These are phyloP conservation scores for Rhinogobius similis DNA, from an alignment of 2,113 vertebrate genomes.

Conservation along the genomic window DNA sequence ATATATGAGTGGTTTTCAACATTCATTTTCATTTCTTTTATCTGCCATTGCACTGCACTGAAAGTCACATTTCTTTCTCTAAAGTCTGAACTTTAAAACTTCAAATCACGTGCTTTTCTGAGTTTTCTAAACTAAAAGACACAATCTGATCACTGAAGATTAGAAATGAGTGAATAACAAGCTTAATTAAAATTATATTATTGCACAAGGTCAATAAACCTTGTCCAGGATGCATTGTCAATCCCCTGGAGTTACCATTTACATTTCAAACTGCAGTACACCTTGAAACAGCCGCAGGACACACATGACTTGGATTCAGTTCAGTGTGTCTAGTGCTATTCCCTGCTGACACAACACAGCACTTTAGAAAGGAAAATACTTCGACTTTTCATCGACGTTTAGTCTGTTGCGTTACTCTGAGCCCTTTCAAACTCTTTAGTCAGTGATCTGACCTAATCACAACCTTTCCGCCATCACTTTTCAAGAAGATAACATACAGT, in stretches of 20 bases:
- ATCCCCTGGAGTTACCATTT: background rate
- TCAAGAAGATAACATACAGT: conserved; percentile 3
- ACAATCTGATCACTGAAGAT: no score
- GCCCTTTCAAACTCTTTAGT: conserved; percentile 20
- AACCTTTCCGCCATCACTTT: conserved; percentile 15
- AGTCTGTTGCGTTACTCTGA: background rate
- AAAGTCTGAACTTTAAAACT: no score
- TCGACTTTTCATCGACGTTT: background rate
- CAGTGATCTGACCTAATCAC: conserved; percentile 4
- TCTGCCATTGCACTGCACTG: no score
- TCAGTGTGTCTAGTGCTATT: background rate
- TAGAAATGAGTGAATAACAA: no score
- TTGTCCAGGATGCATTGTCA: background rate
- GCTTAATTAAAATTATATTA: no score
- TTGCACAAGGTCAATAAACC: no score
- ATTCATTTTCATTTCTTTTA: no score
- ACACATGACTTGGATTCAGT: background rate
- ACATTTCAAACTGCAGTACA: background rate
- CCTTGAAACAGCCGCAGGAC: background rate
- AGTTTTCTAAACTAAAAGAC: no score
- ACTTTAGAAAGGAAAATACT: background rate
- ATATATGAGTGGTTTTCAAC: no score
- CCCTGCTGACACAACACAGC: background rate
- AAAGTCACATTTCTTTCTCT: no score
- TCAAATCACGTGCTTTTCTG: no score